Conservation (phyloP, 37 sponge, comb jelly and placozoan genomes). For the Agelas oroides region DNA sequence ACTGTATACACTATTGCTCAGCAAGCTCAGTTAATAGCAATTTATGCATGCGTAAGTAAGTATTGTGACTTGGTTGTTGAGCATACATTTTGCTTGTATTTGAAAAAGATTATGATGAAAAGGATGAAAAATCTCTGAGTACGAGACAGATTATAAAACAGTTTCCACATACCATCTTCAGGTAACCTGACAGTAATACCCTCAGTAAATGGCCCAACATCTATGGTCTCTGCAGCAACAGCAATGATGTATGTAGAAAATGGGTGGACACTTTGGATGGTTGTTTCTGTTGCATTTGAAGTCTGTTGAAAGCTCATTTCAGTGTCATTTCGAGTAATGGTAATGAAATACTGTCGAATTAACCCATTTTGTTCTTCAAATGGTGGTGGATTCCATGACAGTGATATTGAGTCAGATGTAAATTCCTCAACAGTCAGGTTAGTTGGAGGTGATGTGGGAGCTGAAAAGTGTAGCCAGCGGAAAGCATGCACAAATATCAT, state of each 20-base stretch:
- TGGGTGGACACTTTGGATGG: constrained; percentile 25
- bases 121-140: too few relatives aligned
- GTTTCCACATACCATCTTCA: neutral
- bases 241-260: constrained; percentile 12
- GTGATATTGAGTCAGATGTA: constrained; percentile 2
- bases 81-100: too few relatives aligned
- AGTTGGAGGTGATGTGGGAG: neutral
- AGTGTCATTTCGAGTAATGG: constrained; percentile 12
- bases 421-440: neutral
- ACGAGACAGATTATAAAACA: too few relatives aligned
- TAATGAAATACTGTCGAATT: constrained; percentile 31
- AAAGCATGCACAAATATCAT: neutral
- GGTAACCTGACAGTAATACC: neutral
- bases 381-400: constrained; percentile 53
- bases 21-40: too few relatives aligned
- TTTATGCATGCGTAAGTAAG: too few relatives aligned
- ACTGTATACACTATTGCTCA: too few relatives aligned
- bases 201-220: constrained; percentile 19
- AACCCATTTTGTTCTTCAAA: constrained; percentile 30
- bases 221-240: constrained; percentile 55
- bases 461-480: neutral
- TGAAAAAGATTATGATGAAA: too few relatives aligned
- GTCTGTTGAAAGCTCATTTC: neutral
- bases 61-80: too few relatives aligned
- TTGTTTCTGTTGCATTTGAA: neutral